Percentiles rank a stretch among this genome's conserved stretches.
Conservation (phyloP, 1,140 invertebrate species). For the Drosophila insularis region DNA sequence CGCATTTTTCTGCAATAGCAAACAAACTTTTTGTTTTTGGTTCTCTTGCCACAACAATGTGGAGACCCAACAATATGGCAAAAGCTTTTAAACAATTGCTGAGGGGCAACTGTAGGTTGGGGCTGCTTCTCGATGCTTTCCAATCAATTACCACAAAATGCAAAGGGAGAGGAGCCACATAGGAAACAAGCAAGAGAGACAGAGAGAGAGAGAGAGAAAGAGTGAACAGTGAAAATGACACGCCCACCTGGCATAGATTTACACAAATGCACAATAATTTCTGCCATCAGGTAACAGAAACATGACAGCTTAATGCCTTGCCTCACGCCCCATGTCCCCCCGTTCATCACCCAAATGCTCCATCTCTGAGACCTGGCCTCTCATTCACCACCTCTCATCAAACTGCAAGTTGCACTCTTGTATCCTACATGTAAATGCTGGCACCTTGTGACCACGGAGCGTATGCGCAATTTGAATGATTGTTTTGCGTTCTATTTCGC, state of each 20-base stretch:
- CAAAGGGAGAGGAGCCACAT: constrained; percentile 15
- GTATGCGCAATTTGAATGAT: constrained; percentile 79
- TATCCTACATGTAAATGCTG: constrained; percentile 21
- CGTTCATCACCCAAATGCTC: not conserved
- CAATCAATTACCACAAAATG: constrained; percentile 71
- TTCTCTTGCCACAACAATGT: constrained; percentile 59
- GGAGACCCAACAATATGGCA: constrained; percentile 54
- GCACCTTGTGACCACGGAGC: constrained; percentile 57
- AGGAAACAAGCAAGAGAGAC: too few species aligned
- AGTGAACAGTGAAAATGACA: constrained; percentile 40
- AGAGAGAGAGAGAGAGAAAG: constrained; percentile 7
- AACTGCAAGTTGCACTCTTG: constrained; percentile 6
- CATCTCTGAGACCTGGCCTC: not conserved
- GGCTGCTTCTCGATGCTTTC: constrained; percentile 50
- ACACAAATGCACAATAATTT: constrained; percentile 79
- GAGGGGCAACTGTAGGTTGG: constrained; percentile 17
- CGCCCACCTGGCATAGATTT: constrained; percentile 67
- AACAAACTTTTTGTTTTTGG: constrained; percentile 21
- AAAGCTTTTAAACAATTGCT: constrained; percentile 78
- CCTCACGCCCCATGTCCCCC: not conserved
- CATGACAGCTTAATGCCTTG: constrained; percentile 69
- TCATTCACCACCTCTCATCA: constrained; percentile 5
- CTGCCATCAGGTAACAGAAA: constrained; percentile 53
- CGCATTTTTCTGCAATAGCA: constrained; percentile 67
- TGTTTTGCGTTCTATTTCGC: constrained; percentile 67